Evolutionary conservation across 2,888 invertebrate genomes (phyloP), one percentile per base, ranked within the genome.

Genomic region (Zygogramma bicolorata): DNA sequence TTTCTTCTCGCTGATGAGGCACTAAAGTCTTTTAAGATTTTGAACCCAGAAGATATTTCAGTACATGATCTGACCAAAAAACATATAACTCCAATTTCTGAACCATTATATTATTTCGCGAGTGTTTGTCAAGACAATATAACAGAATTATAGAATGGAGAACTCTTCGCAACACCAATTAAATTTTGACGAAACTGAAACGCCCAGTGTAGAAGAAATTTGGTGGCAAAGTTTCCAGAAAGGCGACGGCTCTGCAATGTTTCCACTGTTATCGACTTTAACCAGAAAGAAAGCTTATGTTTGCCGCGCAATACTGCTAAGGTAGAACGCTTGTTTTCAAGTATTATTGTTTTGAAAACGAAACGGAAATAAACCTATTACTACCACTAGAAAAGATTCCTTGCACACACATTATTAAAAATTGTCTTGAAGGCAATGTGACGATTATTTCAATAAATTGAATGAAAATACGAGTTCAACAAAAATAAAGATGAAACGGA

Each of bases 11-110:
- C 40, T 63, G 69, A 63, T 18, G 27, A 68, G 62, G 62, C 68
- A 4, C 53, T 69, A 63, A 69, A 69, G 42, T 69, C 25, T 69
- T 63, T 63, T 63, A 62, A 62, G 63, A 69, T 58, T 40, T 63
- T 69, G 63, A 68, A 68, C 49, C 49, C 29, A 53, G n/a, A 61
- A 53, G 31, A 31, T 10, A 60, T 53, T 65, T 49, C 31, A 65
- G 49, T 15, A 31, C 65, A 22, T 49, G 22, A 49, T 49, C 22
- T 49, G 49, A 49, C 7, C 13, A 49, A 10, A 25, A 25, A 49
- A 65, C 27, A 65, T n/a, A 49, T 65, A 49, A 46, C 15, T 65
- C 49, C 29, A 65, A 53, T 65, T 65, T 42, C 65, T 65, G 65
- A 65, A 42, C 22, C 15, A 63, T 40, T 65, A 27, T 65, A 65